Percentiles rank a stretch among this genome's conserved stretches.
These are phyloP conservation scores for Agrenia bidenticulata DNA, from an alignment of 2,888 invertebrate genomes.

Conservation along the genomic window DNA sequence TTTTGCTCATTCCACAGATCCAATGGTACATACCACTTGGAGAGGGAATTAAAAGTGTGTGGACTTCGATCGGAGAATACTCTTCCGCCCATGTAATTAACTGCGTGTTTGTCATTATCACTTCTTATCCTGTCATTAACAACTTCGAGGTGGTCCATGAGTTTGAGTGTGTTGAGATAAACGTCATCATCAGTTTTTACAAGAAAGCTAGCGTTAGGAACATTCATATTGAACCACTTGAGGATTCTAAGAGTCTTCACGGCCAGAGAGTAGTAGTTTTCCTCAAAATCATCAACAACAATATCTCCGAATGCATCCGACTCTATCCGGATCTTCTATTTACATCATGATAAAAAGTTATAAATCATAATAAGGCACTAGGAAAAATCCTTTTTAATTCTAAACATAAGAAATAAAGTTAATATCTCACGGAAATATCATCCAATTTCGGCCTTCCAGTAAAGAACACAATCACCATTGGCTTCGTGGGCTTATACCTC, in stretches of 20 bases:
- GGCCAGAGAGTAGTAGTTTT: slow-evolving; percentile 39
- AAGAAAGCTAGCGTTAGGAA: slow-evolving; percentile 31
- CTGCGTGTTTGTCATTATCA: background rate
- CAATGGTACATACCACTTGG: slow-evolving; percentile 40
- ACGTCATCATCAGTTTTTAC: slow-evolving; percentile 44
- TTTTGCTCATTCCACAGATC: slow-evolving; percentile 27
- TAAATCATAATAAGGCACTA: too few species aligned
- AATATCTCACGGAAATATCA: slow-evolving; percentile 29
- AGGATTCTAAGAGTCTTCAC: slow-evolving; percentile 41
- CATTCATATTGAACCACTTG: slow-evolving; percentile 33
- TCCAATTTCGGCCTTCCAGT: slow-evolving; percentile 30
- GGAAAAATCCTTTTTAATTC: too few species aligned
- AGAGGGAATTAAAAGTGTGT: slow-evolving; percentile 35
- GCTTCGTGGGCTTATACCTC: background rate
- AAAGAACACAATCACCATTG: slow-evolving; percentile 29
- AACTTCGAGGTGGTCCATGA: slow-evolving; percentile 23
- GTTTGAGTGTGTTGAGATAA: slow-evolving; percentile 37
- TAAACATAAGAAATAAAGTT: too few species aligned
- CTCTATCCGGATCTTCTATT: slow-evolving; percentile 17
- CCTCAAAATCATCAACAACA: slow-evolving; percentile 39
- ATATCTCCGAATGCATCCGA: slow-evolving; percentile 27
- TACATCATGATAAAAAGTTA: background rate
- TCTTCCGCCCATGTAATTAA: slow-evolving; percentile 33
- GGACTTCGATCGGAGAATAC: slow-evolving; percentile 28
- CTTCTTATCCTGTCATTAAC: background rate